Base-by-base conservation (phyloP, 1,140 invertebrate genomes). In the Cydia amplana region DNA sequence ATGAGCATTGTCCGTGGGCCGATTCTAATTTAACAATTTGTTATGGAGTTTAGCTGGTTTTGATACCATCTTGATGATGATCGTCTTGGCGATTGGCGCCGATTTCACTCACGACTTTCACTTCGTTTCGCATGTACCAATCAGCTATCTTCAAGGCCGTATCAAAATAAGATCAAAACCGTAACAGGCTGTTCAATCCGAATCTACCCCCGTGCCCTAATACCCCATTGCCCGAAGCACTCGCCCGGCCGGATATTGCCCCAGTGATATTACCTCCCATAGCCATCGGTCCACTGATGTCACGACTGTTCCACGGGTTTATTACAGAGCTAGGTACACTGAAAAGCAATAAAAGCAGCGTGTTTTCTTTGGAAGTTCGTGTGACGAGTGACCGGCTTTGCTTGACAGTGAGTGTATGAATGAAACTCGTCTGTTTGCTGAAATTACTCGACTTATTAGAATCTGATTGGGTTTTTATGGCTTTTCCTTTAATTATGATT, bases 181-280 rank as follows among this genome's bases (percentile, higher is more conserved):
- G n/a, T 55, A 18, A 55, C n/a, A 55, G 9, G 46, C 14, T 49
- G 14, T n/a, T 4, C 1, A 4, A 49, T n/a, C 12, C n/a, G 46
- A 16, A 9, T 5, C 14, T 2, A 16, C n/a, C 7, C 1, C 51
- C 5, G 4, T 67, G 64, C 16, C 64, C 64, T 32, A 67, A 9
- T 67, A 67, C 20, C 64, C 64, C 16, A 67, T 16, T n/a, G 64
- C 64, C 64, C 28, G 25, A 25, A 14, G 64, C 64, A n/a, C 12
- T 16, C 9, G 63, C 63, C 20, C 64, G 32, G 32, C 65, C 65
- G 65, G 65, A 70, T 70, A 70, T 70, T 70, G 32, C 64, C 28
- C 63, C 32, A 20, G 65, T 32, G 65, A 70, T 70, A 70, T 70
- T 70, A 70, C 4, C 28, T 70, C 23, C 14, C 60, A 23, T 28